phyloP scores from a whole-genome alignment of 2,797 vertebrate genomes.

The Darevskia nairensis region DNA sequence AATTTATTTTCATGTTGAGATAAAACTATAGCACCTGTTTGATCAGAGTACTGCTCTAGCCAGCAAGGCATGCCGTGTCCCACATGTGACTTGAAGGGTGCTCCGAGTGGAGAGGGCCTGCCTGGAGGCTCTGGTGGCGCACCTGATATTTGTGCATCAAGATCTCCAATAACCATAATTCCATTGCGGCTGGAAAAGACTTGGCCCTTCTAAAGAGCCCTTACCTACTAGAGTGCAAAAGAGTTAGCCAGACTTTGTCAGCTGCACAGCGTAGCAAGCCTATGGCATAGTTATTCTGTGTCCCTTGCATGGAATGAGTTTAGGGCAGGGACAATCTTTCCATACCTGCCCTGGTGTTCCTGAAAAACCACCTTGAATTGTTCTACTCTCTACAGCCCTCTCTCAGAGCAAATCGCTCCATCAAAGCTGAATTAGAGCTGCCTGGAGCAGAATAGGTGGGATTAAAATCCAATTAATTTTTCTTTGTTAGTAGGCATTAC shows the following conservation, averaged over 20 bases:
- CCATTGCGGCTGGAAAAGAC: neutral
- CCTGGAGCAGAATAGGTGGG: neutral
- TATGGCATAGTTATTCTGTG: neutral
- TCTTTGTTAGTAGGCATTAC: neutral
- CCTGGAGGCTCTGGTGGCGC: no score
- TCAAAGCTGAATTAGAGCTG: neutral
- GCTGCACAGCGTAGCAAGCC: neutral
- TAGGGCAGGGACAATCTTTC: neutral
- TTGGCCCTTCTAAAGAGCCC: neutral
- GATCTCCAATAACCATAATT: no score
- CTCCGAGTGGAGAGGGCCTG: accelerated
- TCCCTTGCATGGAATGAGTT: neutral
- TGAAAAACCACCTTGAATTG: neutral
- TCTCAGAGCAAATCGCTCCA: neutral
- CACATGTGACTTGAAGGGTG: no score
- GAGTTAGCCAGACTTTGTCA: neutral
- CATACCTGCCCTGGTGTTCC: neutral
- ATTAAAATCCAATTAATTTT: neutral
- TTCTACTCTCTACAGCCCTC: neutral
- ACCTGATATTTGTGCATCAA: no score
- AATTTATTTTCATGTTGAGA: no score
- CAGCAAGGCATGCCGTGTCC: no score
- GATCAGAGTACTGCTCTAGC: no score
- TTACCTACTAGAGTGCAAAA: neutral
- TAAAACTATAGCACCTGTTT: no score